Evolutionary conservation across 2,888 invertebrate species (phyloP).

Genomic region (Raillietiella orientalis): DNA sequence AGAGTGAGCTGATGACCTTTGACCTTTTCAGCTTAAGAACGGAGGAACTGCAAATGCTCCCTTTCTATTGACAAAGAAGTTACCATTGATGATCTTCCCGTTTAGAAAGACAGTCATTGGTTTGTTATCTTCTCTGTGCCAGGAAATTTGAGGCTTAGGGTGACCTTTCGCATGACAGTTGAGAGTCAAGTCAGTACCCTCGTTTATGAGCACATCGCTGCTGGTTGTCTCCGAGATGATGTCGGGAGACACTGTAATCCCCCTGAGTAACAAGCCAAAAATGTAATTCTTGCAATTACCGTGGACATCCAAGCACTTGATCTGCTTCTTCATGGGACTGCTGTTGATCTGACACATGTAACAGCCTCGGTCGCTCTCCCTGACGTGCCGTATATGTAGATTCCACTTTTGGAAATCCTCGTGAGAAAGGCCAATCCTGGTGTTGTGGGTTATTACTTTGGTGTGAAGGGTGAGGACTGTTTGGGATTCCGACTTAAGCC

Average conservation of each 20-base stretch:
- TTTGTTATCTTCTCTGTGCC: conserved; percentile 24
- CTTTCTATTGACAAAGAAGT: too few relatives aligned
- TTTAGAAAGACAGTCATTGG: too few relatives aligned
- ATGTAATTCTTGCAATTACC: too few relatives aligned
- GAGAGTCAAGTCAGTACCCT: conserved; percentile 37
- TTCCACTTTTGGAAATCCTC: conserved; percentile 43
- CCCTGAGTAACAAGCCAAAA: too few relatives aligned
- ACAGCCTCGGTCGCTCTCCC: conserved; percentile 50
- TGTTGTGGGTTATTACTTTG: conserved; percentile 48
- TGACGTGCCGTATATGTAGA: conserved; percentile 42
- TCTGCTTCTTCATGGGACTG: conserved; percentile 49
- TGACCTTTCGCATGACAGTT: conserved; percentile 37
- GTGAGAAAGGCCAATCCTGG: conserved; percentile 43
- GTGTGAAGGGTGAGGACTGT: conserved; percentile 59
- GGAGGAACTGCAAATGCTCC: too few relatives aligned
- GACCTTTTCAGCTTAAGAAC: conserved; percentile 23
- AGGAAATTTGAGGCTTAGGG: conserved; percentile 28
- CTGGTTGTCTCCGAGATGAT: conserved; percentile 41
- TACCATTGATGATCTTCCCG: too few relatives aligned
- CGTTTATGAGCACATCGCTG: conserved; percentile 32
- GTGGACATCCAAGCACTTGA: conserved; percentile 57
- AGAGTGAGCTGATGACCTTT: conserved; percentile 38
- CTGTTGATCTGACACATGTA: conserved; percentile 83
- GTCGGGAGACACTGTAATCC: conserved; percentile 51
- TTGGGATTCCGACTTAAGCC: conserved; percentile 62